These are phyloP conservation scores for Brachycybe producta DNA, from an alignment of 2,888 invertebrate species.

Conservation along the genomic window DNA sequence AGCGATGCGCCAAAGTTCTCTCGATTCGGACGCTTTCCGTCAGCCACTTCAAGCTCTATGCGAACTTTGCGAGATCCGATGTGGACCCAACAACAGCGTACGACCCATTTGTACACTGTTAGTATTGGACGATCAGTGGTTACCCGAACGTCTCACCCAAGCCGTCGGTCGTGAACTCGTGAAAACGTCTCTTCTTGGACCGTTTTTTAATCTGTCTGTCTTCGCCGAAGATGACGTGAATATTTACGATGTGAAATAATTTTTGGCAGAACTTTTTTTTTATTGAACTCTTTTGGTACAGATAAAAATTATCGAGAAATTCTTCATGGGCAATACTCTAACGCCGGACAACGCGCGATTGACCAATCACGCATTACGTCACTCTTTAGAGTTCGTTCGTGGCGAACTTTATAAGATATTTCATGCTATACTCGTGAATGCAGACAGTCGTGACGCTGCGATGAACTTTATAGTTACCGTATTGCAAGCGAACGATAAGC, in stretches of 20 bases:
- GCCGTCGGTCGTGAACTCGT: slow-evolving; percentile 76
- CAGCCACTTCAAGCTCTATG: slow-evolving; percentile 57
- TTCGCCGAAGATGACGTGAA: slow-evolving; percentile 79
- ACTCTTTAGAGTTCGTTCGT: slow-evolving; percentile 24
- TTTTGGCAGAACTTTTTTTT: not conserved
- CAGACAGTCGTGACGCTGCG: slow-evolving; percentile 62
- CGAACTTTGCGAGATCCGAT: slow-evolving; percentile 66
- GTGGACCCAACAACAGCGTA: slow-evolving; percentile 47
- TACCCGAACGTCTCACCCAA: slow-evolving; percentile 56
- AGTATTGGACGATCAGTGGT: slow-evolving; percentile 47
- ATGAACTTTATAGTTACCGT: slow-evolving; percentile 65
- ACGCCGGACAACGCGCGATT: slow-evolving; percentile 17
- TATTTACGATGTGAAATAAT: too few relatives aligned
- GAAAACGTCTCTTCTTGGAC: slow-evolving; percentile 71
- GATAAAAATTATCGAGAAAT: slow-evolving; percentile 19
- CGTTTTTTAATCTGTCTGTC: slow-evolving; percentile 79
- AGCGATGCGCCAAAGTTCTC: slow-evolving; percentile 51
- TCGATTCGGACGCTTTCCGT: slow-evolving; percentile 52
- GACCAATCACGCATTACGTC: slow-evolving; percentile 18
- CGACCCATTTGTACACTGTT: slow-evolving; percentile 57
- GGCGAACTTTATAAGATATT: slow-evolving; percentile 64
- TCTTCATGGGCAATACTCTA: slow-evolving; percentile 18
- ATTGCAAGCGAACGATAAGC: slow-evolving; percentile 66
- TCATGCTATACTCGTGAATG: slow-evolving; percentile 68
- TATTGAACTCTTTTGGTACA: slow-evolving; percentile 1